Conservation (phyloP, 2,113 vertebrate genomes). For the Scopus umbretta region DNA sequence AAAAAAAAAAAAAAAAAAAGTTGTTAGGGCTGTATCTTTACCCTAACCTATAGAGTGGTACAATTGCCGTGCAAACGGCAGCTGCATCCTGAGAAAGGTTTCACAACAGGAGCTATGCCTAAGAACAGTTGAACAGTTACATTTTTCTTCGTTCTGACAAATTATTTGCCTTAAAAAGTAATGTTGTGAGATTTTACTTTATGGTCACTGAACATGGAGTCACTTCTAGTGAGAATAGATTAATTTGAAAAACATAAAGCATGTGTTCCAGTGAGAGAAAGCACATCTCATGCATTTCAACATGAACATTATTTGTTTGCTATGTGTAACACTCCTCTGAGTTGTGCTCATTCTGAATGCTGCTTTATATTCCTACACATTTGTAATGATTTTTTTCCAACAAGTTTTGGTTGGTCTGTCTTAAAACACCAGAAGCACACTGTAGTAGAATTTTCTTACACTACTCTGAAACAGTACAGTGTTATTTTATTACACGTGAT, state of each 20-base stretch:
- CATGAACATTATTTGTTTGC: neutral
- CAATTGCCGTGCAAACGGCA: neutral
- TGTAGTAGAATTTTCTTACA: neutral
- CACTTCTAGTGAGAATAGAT: neutral
- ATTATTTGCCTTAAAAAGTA: neutral
- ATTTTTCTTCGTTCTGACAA: neutral
- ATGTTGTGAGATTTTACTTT: neutral
- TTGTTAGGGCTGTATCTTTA: neutral
- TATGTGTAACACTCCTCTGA: neutral
- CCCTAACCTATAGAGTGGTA: neutral
- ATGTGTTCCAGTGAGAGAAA: neutral
- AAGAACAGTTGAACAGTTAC: neutral
- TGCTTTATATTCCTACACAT: neutral
- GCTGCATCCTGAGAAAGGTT: neutral
- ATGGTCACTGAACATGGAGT: neutral
- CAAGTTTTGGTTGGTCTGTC: neutral
- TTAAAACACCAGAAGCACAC: neutral
- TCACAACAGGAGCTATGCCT: neutral
- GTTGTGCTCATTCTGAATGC: neutral
- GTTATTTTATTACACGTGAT: neutral
- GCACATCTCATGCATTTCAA: neutral
- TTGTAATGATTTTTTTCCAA: neutral
- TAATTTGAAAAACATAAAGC: neutral
- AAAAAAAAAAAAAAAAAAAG: neutral
- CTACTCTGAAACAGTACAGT: neutral